Conservation (phyloP, 2,888 invertebrate species). For the Lamellibrachia columna region DNA sequence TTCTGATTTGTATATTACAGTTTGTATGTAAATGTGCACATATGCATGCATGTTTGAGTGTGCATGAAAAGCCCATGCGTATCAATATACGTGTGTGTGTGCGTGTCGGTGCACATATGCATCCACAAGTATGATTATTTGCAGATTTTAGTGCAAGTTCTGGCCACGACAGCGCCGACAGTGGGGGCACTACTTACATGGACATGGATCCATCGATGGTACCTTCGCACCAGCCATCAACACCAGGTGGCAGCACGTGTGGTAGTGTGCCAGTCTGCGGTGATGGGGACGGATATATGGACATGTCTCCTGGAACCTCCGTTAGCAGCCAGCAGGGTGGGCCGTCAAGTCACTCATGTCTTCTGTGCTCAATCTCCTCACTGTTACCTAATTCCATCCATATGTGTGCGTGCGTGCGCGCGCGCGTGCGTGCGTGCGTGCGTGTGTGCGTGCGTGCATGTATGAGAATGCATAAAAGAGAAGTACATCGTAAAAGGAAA, state of each 20-base stretch:
- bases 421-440: no score
- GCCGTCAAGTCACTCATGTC: neutral
- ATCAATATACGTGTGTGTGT: neutral
- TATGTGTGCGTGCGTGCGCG: no score
- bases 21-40: no score
- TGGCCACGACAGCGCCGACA: slow-evolving; percentile 8
- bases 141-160: slow-evolving; percentile 29
- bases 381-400: no score
- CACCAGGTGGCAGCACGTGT: neutral
- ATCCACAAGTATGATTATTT: neutral
- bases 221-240: neutral
- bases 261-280: neutral
- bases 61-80: no score
- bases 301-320: neutral
- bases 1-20: no score
- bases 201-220: neutral
- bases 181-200: neutral
- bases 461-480: no score
- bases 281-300: slow-evolving; percentile 13
- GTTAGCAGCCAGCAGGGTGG: neutral
- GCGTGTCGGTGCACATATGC: neutral
- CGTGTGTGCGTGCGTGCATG: no score
- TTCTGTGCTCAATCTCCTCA: no score
- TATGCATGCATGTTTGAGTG: no score
- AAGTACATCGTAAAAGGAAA: no score